Evolutionary conservation across 2,888 invertebrate genomes (phyloP), one percentile per base, ranked within the genome.

Genomic region (Phrixothrix hirtus): DNA sequence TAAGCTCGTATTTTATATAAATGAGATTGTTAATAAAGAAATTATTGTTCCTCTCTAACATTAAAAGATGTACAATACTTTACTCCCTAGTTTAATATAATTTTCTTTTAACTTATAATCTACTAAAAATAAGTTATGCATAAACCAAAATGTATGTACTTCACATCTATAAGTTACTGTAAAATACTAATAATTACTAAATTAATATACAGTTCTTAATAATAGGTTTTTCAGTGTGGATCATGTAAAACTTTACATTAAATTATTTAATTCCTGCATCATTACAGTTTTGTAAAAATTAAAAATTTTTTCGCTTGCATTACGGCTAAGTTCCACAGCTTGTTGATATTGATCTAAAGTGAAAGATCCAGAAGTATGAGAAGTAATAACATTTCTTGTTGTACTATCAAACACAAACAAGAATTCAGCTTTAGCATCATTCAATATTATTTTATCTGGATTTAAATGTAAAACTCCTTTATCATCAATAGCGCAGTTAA

Each of bases 401-500:
- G 78, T 69, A 62, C 83, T 87, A 60, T 91, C 90, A 62, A 91
- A 92, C 1, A 86, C 88, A 67, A 87, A 88, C 36, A 84, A 86
- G 69, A 91, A 83, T 39, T 78, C 77, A 0, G 89, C 87, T 39
- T 77, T 76, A 0, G 83, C 79, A 2, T 75, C 74, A 61, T 81
- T 78, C 7, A 79, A 74, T 43, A 78, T 71, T 9, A 64, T 42
- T 30, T 64, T 65, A 6, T 63, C 62, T 48, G 60, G 73, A 76
- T 77, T 66, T 70, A 74, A 69, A 78, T 63, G 69, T 78, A 68
- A 69, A 70, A 63, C 71, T 75, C 1, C 91, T 5, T 81, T 71
- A 6, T 78, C 78, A 55, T 83, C 82, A 4, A 93, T 78, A 44
- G 84, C 84, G 70, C 91, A 91, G 43, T 83, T 81, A 1, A 92